Evolutionary conservation across 2,113 vertebrate genomes (phyloP), one percentile per base, ranked within the genome.

Genomic region (Pantherophis guttatus): DNA sequence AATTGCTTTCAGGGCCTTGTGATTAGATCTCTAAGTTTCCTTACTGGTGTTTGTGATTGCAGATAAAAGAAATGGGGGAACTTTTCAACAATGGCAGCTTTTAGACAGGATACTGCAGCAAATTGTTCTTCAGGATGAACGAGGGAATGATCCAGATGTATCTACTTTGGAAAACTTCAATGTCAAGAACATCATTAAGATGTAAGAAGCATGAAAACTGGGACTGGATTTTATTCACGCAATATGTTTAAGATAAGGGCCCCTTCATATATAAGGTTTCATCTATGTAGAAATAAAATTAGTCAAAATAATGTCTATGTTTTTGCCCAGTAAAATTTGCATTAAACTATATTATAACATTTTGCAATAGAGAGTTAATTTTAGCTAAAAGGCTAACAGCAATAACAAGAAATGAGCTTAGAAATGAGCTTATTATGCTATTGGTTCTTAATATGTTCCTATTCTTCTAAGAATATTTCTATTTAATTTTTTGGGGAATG

Each of bases 31-130:
- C 55, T 26, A 15, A 39, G 13, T 39, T 33, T 86, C 19, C 24
- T 55, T 65, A 86, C 9, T 86, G 86, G 1, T 94, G 54, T 91
- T 91, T 94, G 92, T 94, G 70, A 65, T 89, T 94, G 13, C 97
- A 99, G 99, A 99, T 97, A 99, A 99, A 97, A 98, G 98, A 50
- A 98, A 98, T 0, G 98, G 98, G 0, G 98, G 98, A 93, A 98
- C 97, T 92, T 97, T 99, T 94, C 99, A 99, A 96, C 98, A 99
- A 91, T 99, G 99, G 99, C 98, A 99, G 97, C 98, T 99, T 94
- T 97, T 99, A 93, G 99, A 99, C 96, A 97, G 99, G 86, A 99
- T 99, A 96, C 98, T 99, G 8, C 99, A 99, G 96, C 99, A 99
- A 98, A 98, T 99, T 0, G 98, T 99, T 94, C 98, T 99, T 29